Percentiles rank a stretch among this genome's conserved stretches.
These are phyloP conservation scores for Pyrrhia umbra DNA, from an alignment of 2,888 invertebrate genomes.

Conservation along the genomic window DNA sequence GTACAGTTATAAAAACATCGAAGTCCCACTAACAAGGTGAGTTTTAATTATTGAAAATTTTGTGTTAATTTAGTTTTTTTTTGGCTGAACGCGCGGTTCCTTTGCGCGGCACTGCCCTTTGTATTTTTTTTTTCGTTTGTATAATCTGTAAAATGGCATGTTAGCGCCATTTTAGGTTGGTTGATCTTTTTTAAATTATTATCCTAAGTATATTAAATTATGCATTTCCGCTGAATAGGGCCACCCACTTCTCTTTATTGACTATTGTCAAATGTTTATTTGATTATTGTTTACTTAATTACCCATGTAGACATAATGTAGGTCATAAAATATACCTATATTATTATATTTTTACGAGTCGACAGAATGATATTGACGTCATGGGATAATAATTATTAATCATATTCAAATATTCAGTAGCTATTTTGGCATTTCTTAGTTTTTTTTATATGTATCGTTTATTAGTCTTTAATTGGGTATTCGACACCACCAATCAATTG, in stretches of 20 bases:
- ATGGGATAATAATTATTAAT: too few relatives aligned
- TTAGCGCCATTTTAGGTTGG: conserved; percentile 81
- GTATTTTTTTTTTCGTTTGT: conserved; percentile 79
- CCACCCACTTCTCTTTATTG: conserved; percentile 67
- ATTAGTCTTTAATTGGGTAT: too few relatives aligned
- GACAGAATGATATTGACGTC: too few relatives aligned
- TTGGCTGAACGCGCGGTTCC: conserved; percentile 74
- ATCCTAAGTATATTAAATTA: conserved; percentile 74
- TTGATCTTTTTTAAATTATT: conserved; percentile 82
- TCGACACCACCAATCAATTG: too few relatives aligned
- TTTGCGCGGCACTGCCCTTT: conserved; percentile 75
- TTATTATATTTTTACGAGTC: too few relatives aligned
- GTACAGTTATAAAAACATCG: conserved; percentile 77
- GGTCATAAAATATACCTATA: conserved; percentile 34
- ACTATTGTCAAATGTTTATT: conserved; percentile 46
- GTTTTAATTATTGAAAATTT: conserved; percentile 87
- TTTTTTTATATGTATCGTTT: too few relatives aligned
- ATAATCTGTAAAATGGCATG: conserved; percentile 88
- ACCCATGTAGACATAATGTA: too few relatives aligned
- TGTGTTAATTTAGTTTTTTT: conserved; percentile 87
- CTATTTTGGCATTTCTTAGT: too few relatives aligned
- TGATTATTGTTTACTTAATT: conserved; percentile 11
- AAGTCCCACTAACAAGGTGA: conserved; percentile 84
- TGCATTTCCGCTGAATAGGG: conserved; percentile 78
- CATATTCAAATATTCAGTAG: too few relatives aligned